These are phyloP conservation scores for Imbricaverruca yamaguchii DNA, from an alignment of 2,888 invertebrate genomes.

Conservation along the genomic window DNA sequence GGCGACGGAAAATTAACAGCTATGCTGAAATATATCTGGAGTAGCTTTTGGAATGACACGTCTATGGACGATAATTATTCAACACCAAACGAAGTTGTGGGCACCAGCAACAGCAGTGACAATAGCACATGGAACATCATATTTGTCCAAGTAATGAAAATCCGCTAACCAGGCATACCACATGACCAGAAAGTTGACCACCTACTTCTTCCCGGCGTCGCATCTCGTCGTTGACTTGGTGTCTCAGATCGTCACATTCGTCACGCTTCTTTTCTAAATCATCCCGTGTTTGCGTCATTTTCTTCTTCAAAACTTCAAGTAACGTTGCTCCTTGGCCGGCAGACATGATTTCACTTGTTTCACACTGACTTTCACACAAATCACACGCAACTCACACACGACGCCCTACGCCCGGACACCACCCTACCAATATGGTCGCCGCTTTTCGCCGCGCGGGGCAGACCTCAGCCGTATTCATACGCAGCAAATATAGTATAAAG, in stretches of 20 bases:
- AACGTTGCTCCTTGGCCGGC: neutral
- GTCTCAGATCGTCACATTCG: neutral
- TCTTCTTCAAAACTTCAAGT: neutral
- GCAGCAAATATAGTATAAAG: no score
- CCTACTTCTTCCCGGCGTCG: conserved; percentile 1
- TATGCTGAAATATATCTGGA: no score
- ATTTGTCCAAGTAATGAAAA: no score
- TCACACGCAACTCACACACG: neutral
- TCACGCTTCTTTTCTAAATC: neutral
- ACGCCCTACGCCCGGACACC: neutral
- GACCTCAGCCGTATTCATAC: neutral
- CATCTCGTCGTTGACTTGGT: neutral
- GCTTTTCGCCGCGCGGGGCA: neutral
- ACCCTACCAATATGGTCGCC: neutral
- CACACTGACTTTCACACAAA: neutral
- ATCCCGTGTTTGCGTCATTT: neutral
- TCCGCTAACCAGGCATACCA: no score
- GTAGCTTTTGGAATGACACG: no score
- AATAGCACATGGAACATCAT: no score
- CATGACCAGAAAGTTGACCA: neutral
- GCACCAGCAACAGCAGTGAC: no score
- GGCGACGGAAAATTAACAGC: no score
- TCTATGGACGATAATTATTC: no score
- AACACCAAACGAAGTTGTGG: no score
- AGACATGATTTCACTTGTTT: neutral